Conservation (phyloP, 2,888 invertebrate species). For the Corythucha ciliata region DNA sequence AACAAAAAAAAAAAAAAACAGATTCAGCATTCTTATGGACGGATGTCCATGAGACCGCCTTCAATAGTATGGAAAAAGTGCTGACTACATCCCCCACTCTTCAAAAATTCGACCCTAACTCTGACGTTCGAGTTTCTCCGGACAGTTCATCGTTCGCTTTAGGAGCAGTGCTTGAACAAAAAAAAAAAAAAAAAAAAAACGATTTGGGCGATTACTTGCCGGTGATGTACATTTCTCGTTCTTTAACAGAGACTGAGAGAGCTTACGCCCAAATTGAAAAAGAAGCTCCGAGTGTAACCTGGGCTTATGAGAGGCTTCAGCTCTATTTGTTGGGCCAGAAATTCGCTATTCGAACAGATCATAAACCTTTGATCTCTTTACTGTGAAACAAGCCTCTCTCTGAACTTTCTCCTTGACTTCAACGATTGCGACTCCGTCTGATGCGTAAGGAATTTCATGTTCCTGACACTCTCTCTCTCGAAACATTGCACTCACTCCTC, state of each 20-base stretch:
- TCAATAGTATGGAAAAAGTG: slow-evolving; percentile 20
- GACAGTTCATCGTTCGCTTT: slow-evolving; percentile 33
- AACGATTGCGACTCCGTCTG: slow-evolving; percentile 38
- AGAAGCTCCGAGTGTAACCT: slow-evolving; percentile 29
- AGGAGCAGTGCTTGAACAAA: slow-evolving; percentile 36
- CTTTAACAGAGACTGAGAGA: slow-evolving; percentile 17
- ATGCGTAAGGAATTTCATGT: slow-evolving; percentile 37
- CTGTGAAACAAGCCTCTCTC: slow-evolving; percentile 38
- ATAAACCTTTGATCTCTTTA: slow-evolving; percentile 33
- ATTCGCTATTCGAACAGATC: background rate
- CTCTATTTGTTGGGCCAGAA: slow-evolving; percentile 38
- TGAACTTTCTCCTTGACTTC: slow-evolving; percentile 39
- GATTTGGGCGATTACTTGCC: too few species aligned
- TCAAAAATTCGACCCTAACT: slow-evolving; percentile 13
- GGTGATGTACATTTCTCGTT: slow-evolving; percentile 21
- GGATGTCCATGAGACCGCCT: background rate
- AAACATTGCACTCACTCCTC: background rate
- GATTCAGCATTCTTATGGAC: slow-evolving; percentile 2
- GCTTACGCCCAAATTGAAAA: slow-evolving; percentile 24
- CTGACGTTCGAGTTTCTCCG: slow-evolving; percentile 33
- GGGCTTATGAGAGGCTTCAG: slow-evolving; percentile 38
- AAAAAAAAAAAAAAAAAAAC: too few species aligned
- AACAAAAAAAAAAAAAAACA: slow-evolving; percentile 1
- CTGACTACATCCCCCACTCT: background rate
- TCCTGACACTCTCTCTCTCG: slow-evolving; percentile 37